Conservation (phyloP, 1,140 invertebrate genomes). For the Drosophila littoralis region DNA sequence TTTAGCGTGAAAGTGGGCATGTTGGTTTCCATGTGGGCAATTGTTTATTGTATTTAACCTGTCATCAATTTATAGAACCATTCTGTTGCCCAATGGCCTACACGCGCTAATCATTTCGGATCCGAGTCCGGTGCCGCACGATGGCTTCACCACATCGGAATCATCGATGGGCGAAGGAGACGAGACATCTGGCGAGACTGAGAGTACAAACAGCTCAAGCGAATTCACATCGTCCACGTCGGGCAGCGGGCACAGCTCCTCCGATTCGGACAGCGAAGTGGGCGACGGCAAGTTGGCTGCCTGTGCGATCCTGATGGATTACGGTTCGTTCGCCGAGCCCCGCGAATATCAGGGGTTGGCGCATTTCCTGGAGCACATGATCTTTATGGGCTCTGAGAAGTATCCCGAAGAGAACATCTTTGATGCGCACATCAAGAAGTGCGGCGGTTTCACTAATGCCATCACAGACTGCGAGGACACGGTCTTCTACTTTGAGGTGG, state of each 20-base stretch:
- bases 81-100: slow-evolving; percentile 88
- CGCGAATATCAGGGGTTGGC: slow-evolving; percentile 93
- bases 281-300: slow-evolving; percentile 87
- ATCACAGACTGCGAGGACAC: slow-evolving; percentile 94
- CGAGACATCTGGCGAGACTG: slow-evolving; percentile 23
- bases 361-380: slow-evolving; percentile 98
- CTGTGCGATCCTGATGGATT: slow-evolving; percentile 89
- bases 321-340: slow-evolving; percentile 89
- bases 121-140: slow-evolving; percentile 68
- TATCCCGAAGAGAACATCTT: slow-evolving; percentile 94
- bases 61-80: slow-evolving; percentile 85
- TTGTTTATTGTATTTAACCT: background rate
- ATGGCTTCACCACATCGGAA: slow-evolving; percentile 69
- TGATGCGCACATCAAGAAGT: slow-evolving; percentile 91
- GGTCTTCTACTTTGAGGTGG: slow-evolving; percentile 94
- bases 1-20: no score
- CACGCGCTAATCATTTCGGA: slow-evolving; percentile 89
- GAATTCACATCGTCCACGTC: slow-evolving; percentile 51
- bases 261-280: slow-evolving; percentile 82
- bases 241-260: slow-evolving; percentile 68
- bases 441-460: slow-evolving; percentile 93
- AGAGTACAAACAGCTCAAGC: slow-evolving; percentile 41
- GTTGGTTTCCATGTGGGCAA: no score
- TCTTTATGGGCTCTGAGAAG: slow-evolving; percentile 96
- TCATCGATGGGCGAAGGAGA: slow-evolving; percentile 52